Base-by-base conservation (phyloP, 2,797 vertebrate genomes). In the Hybognathus amarus region DNA sequence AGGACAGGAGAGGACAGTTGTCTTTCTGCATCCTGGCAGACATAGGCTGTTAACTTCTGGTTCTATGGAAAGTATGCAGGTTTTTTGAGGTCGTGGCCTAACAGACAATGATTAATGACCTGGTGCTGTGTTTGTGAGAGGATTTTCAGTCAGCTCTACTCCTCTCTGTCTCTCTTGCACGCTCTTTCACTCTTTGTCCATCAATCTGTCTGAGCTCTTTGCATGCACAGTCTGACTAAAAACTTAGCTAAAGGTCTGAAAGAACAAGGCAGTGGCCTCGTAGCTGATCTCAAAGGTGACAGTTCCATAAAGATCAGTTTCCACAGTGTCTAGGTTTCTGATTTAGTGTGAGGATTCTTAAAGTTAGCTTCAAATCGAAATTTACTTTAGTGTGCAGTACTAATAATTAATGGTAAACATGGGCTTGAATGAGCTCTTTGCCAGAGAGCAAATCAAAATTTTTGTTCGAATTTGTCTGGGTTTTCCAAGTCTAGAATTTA, bases 91-190 rank as follows among this genome's bases (percentile, higher is more conserved):
- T 83, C 17, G 11, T 63, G 82, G 75, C 75, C 66, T 50, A 61
- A 33, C 75, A 71, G 82, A 83, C 82, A 78, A 52, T 78, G 82
- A 83, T 78, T 78, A 83, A 83, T 83, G 82, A 71, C 75, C 50
- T 50, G 54, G 75, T 47, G 67, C 5, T 17, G 67, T 70, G 67
- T 50, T 77, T 83, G 74, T 83, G 74, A 77, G 74, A 36, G 64
- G 64, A 78, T 69, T 77, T 82, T 82, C 45, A 76, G 59, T 67
- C 80, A 76, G 71, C 61, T 67, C 24, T 75, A 67, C 71, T 67
- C 17, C 47, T 56, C 42, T 63, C 73, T 54, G 33, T 82, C 59
- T 68, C 77, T 74, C 59, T 40, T 50, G 50, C 61, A 9, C 10
- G 12, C 52, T 61, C 20, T 61, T 73, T 79, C 76, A 27, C 68